These are phyloP conservation scores for Patella caerulea DNA, from an alignment of 2,888 invertebrate genomes.

Conservation along the genomic window DNA sequence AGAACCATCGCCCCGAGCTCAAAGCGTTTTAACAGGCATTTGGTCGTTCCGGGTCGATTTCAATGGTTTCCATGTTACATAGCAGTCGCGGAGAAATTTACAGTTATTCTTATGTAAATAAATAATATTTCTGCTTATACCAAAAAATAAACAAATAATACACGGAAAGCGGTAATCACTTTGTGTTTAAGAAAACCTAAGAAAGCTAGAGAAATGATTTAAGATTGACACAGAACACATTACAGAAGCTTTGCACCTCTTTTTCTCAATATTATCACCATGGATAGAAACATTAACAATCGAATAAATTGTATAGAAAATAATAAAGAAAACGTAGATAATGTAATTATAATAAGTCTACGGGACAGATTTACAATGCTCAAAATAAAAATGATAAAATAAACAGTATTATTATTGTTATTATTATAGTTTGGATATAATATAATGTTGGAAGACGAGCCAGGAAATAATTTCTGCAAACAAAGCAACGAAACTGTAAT, in stretches of 20 bases:
- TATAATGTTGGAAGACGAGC: too few relatives aligned
- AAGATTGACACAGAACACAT: background rate
- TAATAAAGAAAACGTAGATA: too few relatives aligned
- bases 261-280: background rate
- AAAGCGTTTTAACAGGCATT: conserved; percentile 9
- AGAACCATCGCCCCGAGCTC: background rate
- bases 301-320: too few relatives aligned
- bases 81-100: background rate
- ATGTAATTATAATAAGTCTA: too few relatives aligned
- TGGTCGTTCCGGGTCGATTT: background rate
- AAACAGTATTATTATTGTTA: too few relatives aligned
- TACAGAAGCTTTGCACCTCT: background rate
- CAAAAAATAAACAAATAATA: background rate
- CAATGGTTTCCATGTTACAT: background rate
- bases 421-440: too few relatives aligned
- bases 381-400: too few relatives aligned
- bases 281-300: background rate
- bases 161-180: background rate
- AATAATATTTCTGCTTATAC: background rate
- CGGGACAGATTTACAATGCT: too few relatives aligned
- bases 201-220: background rate
- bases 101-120: conserved; percentile 9
- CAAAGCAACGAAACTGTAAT: too few relatives aligned
- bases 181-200: background rate
- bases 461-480: too few relatives aligned